A percentile compares a stretch with the other conserved stretches of the same genome.
These are phyloP conservation scores for Zhuqinia jingwanae DNA, from an alignment of 2,888 invertebrate species.

Conservation along the genomic window DNA sequence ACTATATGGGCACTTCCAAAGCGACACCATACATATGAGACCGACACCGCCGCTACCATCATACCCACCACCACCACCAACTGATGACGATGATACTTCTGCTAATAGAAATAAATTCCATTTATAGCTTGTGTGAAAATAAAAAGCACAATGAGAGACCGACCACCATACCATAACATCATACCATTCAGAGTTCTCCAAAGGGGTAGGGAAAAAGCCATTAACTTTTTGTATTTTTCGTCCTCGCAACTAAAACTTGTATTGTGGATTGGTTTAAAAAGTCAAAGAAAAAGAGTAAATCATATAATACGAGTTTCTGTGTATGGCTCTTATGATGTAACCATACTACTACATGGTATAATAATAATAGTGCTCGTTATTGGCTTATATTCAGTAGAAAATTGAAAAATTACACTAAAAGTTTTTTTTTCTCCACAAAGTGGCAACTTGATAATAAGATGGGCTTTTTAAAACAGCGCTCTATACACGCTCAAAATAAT, in stretches of 20 bases:
- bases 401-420: conserved; percentile 31
- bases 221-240: conserved; percentile 26
- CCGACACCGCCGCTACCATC: conserved; percentile 5
- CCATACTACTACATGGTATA: too few relatives aligned
- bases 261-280: conserved; percentile 41
- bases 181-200: conserved; percentile 46
- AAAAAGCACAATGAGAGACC: conserved; percentile 50
- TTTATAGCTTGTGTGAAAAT: conserved; percentile 70
- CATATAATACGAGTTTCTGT: not conserved
- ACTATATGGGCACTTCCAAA: not conserved
- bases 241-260: too few relatives aligned
- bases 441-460: conserved; percentile 50
- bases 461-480: conserved; percentile 38
- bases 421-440: conserved; percentile 20
- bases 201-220: conserved; percentile 50
- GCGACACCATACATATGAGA: not conserved
- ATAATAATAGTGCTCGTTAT: conserved; percentile 34
- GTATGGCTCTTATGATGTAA: not conserved
- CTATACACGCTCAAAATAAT: too few relatives aligned
- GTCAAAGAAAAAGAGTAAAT: conserved; percentile 13
- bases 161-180: too few relatives aligned
- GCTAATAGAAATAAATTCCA: conserved; percentile 68
- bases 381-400: conserved; percentile 27
- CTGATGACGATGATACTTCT: conserved; percentile 56
- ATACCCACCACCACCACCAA: conserved; percentile 15